Conservation (phyloP, 2,113 vertebrate genomes). For the Vimba vimba region DNA sequence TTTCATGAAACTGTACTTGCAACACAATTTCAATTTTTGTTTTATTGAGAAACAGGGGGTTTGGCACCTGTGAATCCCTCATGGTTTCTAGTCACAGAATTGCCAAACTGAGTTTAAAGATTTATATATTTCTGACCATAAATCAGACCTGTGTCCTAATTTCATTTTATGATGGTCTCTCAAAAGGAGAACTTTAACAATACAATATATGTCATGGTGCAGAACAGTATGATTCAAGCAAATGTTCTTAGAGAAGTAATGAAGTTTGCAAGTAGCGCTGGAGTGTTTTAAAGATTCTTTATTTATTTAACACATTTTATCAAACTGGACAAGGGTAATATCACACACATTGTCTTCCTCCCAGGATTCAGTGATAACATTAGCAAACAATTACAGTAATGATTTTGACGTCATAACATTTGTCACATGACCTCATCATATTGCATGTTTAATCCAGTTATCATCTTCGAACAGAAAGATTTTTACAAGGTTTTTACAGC, state of each 20-base stretch:
- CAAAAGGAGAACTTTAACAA: neutral
- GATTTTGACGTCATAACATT: neutral
- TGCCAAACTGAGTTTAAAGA: slow-evolving; percentile 31
- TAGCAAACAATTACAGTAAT: neutral
- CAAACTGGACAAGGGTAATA: neutral
- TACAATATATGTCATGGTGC: neutral
- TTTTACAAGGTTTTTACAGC: too few relatives aligned
- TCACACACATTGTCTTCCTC: neutral
- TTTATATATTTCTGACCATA: slow-evolving; percentile 18
- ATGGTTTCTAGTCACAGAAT: slow-evolving; percentile 6
- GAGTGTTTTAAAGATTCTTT: neutral
- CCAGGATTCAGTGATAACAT: neutral
- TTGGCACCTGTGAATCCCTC: slow-evolving; percentile 11
- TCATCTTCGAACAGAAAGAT: neutral
- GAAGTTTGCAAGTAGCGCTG: neutral
- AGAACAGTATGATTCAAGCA: neutral
- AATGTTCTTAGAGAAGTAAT: neutral
- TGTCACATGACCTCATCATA: neutral
- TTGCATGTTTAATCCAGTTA: neutral
- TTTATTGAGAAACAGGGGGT: slow-evolving; percentile 26
- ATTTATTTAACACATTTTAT: neutral
- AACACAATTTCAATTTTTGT: slow-evolving; percentile 23
- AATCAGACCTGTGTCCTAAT: neutral
- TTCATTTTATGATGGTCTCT: neutral
- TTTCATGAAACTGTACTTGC: slow-evolving; percentile 28